phyloP scores from a whole-genome alignment of 2,888 invertebrate genomes.

The Galeopsomyia nigrocyanea region DNA sequence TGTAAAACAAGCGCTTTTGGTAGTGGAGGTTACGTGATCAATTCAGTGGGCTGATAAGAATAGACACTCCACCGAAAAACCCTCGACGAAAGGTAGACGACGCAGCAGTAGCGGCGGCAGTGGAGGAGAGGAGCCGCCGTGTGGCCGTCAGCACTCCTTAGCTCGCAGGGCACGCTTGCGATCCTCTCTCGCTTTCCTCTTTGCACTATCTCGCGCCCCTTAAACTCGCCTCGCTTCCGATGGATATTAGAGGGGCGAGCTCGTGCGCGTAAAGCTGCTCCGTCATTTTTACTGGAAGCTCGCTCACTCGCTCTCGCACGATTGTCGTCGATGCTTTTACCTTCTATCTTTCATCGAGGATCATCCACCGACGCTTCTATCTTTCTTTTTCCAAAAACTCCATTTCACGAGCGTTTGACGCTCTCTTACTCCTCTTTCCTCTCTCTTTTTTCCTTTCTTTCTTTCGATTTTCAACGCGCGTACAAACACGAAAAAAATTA shows the following conservation, averaged over 20 bases:
- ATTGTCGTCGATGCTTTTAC: constrained; percentile 12
- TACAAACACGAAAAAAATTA: too few relatives aligned
- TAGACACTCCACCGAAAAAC: too few relatives aligned
- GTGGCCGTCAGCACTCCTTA: constrained; percentile 44
- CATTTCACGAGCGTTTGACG: constrained; percentile 23
- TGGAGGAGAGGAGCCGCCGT: constrained; percentile 7
- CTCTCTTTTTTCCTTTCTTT: too few relatives aligned
- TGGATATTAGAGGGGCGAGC: constrained; percentile 36
- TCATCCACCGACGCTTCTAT: background rate
- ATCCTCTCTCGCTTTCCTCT: too few relatives aligned
- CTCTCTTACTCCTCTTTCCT: too few relatives aligned
- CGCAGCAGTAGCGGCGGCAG: too few relatives aligned
- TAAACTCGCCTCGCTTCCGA: constrained; percentile 38
- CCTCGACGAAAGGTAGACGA: too few relatives aligned
- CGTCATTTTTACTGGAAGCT: constrained; percentile 32
- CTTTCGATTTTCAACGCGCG: too few relatives aligned
- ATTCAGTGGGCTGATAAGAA: too few relatives aligned
- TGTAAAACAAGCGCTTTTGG: too few relatives aligned
- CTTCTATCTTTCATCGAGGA: background rate
- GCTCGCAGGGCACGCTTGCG: constrained; percentile 50
- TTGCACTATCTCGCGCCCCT: constrained; percentile 59
- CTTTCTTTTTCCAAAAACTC: constrained; percentile 1
- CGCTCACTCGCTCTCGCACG: background rate
- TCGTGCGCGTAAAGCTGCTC: constrained; percentile 35
- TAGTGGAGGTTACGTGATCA: too few relatives aligned